Base-by-base conservation (phyloP, 2,113 vertebrate species). In the Burhinus oedicnemus region DNA sequence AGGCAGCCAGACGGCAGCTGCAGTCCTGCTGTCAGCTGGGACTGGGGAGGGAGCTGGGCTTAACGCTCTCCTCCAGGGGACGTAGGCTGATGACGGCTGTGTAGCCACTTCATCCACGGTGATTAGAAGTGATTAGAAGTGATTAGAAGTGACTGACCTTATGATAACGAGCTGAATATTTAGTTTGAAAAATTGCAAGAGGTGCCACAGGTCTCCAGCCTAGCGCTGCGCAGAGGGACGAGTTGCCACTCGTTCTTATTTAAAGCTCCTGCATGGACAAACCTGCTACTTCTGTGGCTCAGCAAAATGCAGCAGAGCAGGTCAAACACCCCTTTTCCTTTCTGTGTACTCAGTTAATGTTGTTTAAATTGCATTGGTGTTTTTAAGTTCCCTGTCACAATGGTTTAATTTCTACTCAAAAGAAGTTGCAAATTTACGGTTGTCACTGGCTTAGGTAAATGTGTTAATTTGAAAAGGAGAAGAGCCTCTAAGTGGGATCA, bases 31-130 rank as follows among this genome's bases (percentile, higher is more conserved):
- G 20, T 52, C 42, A 47, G 23, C 66, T 62, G 86, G 27, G 62
- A 81, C 11, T 3, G 8, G 2, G 36, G 42, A 69, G 22, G 64
- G 16, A 92, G 25, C 42, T 60, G 51, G 22, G 13, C 32, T 70
- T 74, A 36, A 36, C 58, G 9, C 42, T 68, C 25, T 68, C 26
- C 47, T 74, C 20, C 36, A 44, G 55, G n/a, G 38, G 4, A 55
- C 0, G 1, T 2, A 54, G 45, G 15, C 51, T 36, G 72, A 20
- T 76, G 57, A 29, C 0, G 25, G 5, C 66, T 51, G 12, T 76
- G 38, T 66, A 92, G 40, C 64, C 15, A 34, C 36, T 90, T 75
- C 49, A 69, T 54, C 79, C 9, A 1, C 15, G 32, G 44, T 27
- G 17, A 85, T 54, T 69, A 58, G 36, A 77, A 58, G 44, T 44